Evolutionary conservation across 2,797 vertebrate genomes (phyloP).

Genomic region (Eidolon dupreanum): DNA sequence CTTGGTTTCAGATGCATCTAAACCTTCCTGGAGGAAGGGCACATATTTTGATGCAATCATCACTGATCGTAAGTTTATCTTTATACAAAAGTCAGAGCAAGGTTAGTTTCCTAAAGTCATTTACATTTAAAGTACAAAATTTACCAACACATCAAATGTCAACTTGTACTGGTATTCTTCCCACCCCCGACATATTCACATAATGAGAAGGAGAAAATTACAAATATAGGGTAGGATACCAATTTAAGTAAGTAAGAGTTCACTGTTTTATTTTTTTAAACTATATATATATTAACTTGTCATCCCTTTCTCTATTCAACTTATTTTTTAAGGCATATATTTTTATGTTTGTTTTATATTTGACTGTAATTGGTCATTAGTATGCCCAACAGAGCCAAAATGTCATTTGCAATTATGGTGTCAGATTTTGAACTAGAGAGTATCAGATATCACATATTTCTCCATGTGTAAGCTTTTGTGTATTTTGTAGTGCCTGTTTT

Average conservation of each 20-base stretch:
- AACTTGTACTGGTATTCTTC: neutral
- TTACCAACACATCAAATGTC: neutral
- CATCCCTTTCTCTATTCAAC: neutral
- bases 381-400: neutral
- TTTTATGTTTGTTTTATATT: slow-evolving; percentile 4
- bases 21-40: slow-evolving; percentile 91
- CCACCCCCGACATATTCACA: neutral
- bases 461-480: neutral
- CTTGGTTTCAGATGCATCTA: slow-evolving; percentile 95
- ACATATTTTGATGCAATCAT: slow-evolving; percentile 94
- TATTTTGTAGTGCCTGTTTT: neutral
- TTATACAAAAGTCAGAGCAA: slow-evolving; percentile 23
- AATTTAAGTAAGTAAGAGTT: neutral
- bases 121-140: slow-evolving; percentile 22
- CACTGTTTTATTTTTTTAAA: slow-evolving; percentile 13
- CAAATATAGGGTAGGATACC: neutral
- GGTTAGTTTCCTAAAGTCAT: slow-evolving; percentile 17
- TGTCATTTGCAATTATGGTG: slow-evolving; percentile 29
- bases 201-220: neutral
- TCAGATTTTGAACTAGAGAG: neutral
- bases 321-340: slow-evolving; percentile 13
- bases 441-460: neutral
- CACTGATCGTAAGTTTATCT: slow-evolving; percentile 94
- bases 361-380: neutral
- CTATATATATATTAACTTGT: neutral